Evolutionary conservation across 1,140 invertebrate genomes (phyloP).

Genomic region (Pollicipes pollicipes): DNA sequence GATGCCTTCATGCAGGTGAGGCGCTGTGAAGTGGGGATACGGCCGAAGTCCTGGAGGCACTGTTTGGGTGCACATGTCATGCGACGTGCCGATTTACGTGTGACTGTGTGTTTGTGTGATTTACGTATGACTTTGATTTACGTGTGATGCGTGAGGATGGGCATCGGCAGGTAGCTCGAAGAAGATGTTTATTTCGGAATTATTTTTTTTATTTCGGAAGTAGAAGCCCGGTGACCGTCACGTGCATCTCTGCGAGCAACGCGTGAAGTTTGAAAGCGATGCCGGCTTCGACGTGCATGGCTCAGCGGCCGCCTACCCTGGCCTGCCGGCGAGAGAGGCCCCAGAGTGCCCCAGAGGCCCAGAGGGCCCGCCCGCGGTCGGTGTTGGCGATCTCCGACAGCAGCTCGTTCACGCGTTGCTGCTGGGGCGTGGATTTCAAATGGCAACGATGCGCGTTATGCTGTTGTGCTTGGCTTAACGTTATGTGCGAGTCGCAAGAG

Average conservation of each 20-base stretch:
- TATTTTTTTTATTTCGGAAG: not conserved
- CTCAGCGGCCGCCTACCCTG: too few species aligned
- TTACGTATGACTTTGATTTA: not conserved
- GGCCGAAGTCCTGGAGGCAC: not conserved
- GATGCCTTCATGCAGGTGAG: slow-evolving; percentile 87
- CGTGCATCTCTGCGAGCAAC: not conserved
- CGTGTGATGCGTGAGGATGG: not conserved
- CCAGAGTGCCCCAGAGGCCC: too few species aligned
- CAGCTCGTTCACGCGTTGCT: too few species aligned
- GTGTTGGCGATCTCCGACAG: too few species aligned
- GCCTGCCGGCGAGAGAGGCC: too few species aligned
- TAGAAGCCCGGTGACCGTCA: not conserved
- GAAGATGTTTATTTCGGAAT: not conserved
- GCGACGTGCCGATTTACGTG: not conserved
- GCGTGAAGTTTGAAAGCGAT: too few species aligned
- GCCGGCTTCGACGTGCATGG: too few species aligned
- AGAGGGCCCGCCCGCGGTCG: too few species aligned
- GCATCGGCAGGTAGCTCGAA: not conserved
- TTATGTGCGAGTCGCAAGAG: too few species aligned
- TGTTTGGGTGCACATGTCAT: not conserved
- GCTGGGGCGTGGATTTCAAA: too few species aligned
- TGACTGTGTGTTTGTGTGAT: not conserved
- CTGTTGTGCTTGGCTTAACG: too few species aligned
- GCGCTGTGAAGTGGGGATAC: slow-evolving; percentile 27
- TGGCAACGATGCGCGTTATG: too few species aligned